Base-by-base conservation (phyloP, 2,888 invertebrate species). In the Nemoura dubitans region DNA sequence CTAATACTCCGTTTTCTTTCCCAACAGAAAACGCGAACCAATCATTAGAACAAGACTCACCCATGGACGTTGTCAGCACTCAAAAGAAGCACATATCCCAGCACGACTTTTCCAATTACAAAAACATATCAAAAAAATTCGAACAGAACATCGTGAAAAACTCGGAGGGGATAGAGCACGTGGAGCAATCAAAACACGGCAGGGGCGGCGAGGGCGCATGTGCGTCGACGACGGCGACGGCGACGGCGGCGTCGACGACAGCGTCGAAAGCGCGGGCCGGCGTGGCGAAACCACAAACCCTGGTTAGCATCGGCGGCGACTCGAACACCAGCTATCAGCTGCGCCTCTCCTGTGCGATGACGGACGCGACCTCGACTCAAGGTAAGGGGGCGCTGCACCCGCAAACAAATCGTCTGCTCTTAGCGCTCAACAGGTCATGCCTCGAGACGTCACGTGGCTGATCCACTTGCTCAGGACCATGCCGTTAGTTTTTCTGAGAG, bases 111-210 rank as follows among this genome's bases (percentile, higher is more conserved):
- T 30, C 81, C 28, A 81, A 81, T 6, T 81, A 81, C 30, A 81
- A 81, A n/a, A 81, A 81, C 81, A 29, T 81, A 30, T 81, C 81
- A n/a, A 30, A 30, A 21, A 81, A 10, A 81, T n/a, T 81, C 30
- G 81, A 81, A 30, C 28, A 81, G 30, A 30, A 30, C 30, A 81
- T 81, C 6, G 81, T 81, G 30, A 29, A 81, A 2, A 28, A 78
- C n/a, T 25, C 78, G 3, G 28, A 78, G 27, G 28, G 28, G 26
- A 1, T 7, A 2, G 78, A 78, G 26, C 78, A 27, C 81, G 81
- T 81, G 28, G 81, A 28, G 28, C n/a, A 28, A n/a, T 30, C 81
- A 81, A 26, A 27, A 28, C 29, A 6, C 29, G 7, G 30, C 30
- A n/a, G n/a, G n/a, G 30, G 29, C n/a, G 81, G 29, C 30, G 30